Conservation (phyloP, 2,113 vertebrate genomes). For the Sardina pilchardus region DNA sequence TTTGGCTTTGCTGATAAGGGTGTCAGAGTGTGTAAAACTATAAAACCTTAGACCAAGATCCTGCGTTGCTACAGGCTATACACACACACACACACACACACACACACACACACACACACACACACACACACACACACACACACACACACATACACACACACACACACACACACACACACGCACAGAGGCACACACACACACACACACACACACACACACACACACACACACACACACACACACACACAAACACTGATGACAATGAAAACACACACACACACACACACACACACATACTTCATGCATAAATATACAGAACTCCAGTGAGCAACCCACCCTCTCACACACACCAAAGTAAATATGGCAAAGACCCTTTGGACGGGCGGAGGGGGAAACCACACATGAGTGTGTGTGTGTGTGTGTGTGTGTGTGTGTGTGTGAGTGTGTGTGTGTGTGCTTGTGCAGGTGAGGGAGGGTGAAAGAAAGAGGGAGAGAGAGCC, state of each 20-base stretch:
- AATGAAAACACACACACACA: background rate
- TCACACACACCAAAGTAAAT: background rate
- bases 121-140: background rate
- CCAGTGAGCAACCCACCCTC: background rate
- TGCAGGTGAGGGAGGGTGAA: background rate
- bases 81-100: slow-evolving; percentile 21
- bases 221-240: background rate
- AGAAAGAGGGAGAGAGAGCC: no score
- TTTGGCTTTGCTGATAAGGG: background rate
- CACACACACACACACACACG: background rate
- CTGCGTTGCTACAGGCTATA: background rate
- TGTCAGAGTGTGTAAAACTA: slow-evolving; percentile 3
- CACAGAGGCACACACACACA: background rate
- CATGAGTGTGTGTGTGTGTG: background rate
- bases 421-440: slow-evolving; percentile 1
- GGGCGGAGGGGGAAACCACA: no score
- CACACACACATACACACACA: background rate
- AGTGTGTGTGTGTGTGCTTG: background rate
- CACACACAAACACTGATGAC: no score
- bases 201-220: background rate
- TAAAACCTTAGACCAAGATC: background rate
- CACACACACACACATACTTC: background rate
- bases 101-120: background rate
- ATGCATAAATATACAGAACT: background rate
- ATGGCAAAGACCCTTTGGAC: background rate